Percentiles rank a stretch among this genome's conserved stretches.
Evolutionary conservation across 2,113 vertebrate species (phyloP).

Genomic region (Progne subis): DNA sequence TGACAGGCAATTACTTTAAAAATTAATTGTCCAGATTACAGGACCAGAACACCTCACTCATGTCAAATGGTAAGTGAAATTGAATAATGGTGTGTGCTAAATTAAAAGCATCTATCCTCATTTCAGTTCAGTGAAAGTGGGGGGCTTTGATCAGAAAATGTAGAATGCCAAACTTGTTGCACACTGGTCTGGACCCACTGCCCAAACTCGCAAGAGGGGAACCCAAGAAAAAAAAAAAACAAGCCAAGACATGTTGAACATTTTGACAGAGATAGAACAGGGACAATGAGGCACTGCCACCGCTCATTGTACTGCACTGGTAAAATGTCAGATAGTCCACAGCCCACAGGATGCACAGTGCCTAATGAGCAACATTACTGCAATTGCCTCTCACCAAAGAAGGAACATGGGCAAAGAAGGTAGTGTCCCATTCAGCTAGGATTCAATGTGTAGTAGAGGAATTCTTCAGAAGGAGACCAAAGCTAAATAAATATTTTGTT

Average conservation of each 20-base stretch:
- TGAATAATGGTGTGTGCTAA: neutral
- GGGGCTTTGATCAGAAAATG: neutral
- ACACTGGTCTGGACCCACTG: neutral
- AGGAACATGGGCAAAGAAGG: neutral
- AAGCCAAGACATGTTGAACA: accelerated
- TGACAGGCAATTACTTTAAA: constrained; percentile 27
- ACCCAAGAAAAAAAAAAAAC: neutral
- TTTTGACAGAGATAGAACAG: neutral
- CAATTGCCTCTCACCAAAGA: neutral
- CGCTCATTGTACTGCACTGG: neutral
- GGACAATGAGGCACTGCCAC: neutral
- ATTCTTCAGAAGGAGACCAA: neutral
- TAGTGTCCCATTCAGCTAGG: neutral
- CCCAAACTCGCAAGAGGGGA: neutral
- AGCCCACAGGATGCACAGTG: neutral
- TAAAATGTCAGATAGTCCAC: neutral
- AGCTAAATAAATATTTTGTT: neutral
- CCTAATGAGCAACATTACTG: neutral
- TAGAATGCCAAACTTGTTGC: neutral
- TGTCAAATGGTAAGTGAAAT: neutral
- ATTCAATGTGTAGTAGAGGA: neutral
- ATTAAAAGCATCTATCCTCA: neutral
- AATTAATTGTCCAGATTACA: constrained; percentile 3
- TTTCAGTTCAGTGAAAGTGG: neutral
- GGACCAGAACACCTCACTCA: neutral